Conservation (phyloP, 2,888 invertebrate species). For the Pemphredon lugubris region DNA sequence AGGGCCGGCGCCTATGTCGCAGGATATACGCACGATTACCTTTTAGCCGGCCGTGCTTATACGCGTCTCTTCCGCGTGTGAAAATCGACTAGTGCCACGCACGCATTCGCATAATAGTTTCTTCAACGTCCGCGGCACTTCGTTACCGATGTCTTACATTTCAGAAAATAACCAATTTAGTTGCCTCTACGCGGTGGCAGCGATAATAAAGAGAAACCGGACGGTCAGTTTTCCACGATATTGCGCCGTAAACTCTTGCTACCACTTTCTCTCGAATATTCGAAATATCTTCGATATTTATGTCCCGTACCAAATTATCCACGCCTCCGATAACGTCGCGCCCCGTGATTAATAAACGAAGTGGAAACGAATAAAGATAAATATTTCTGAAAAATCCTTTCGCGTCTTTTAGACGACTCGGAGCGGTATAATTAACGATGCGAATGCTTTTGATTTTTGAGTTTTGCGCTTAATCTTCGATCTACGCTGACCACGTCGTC, state of each 20-base stretch:
- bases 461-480: conserved; percentile 39
- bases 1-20: conserved; percentile 43
- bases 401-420: conserved; percentile 6
- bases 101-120: not conserved
- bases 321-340: not conserved
- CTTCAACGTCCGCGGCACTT: conserved; percentile 2
- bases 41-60: not conserved
- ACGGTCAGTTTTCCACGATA: conserved; percentile 7
- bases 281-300: conserved; percentile 40
- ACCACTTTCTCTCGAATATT: conserved; percentile 35
- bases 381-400: conserved; percentile 37
- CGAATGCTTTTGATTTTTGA: not conserved
- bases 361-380: not conserved
- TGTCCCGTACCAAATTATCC: not conserved
- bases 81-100: conserved; percentile 9
- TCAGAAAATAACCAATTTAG: conserved; percentile 7
- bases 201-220: not conserved
- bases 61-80: conserved; percentile 20
- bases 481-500: conserved; percentile 29
- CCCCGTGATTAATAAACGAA: conserved; percentile 23
- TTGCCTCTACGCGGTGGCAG: not conserved
- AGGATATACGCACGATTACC: conserved; percentile 41
- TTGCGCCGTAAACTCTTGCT: not conserved
- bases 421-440: too few species aligned
- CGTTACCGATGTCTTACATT: conserved; percentile 1